Evolutionary conservation across 2,113 vertebrate species (phyloP).

Genomic region (Pithys albifrons): DNA sequence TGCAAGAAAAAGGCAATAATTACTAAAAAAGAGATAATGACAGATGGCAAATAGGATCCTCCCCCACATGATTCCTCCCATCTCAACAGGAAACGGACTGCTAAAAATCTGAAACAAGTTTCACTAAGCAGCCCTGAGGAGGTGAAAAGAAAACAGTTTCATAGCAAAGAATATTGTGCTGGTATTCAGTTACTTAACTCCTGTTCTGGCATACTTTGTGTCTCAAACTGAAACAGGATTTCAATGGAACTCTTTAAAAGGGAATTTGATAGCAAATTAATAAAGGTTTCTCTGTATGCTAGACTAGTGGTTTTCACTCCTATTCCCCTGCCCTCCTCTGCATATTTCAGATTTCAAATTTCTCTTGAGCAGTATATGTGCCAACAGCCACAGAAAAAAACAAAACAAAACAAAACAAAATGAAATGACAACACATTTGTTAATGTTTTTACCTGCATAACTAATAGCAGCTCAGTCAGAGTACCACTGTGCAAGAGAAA

Average conservation of each 20-base stretch:
- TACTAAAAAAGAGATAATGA: neutral
- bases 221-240: neutral
- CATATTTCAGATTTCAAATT: neutral
- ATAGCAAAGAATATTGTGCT: neutral
- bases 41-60: neutral
- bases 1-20: neutral
- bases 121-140: neutral
- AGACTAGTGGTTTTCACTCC: neutral
- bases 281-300: neutral
- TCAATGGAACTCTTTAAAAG: neutral
- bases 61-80: rapidly evolving
- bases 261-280: neutral
- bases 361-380: neutral
- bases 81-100: neutral
- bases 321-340: neutral
- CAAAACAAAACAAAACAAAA: neutral
- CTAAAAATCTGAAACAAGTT: neutral
- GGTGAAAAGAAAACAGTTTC: neutral
- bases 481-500: neutral
- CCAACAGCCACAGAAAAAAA: neutral
- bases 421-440: neutral
- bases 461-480: neutral
- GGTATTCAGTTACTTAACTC: neutral
- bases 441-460: neutral
- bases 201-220: neutral